These are phyloP conservation scores for Raja brachyura DNA, from an alignment of 2,113 vertebrate species.

Conservation along the genomic window DNA sequence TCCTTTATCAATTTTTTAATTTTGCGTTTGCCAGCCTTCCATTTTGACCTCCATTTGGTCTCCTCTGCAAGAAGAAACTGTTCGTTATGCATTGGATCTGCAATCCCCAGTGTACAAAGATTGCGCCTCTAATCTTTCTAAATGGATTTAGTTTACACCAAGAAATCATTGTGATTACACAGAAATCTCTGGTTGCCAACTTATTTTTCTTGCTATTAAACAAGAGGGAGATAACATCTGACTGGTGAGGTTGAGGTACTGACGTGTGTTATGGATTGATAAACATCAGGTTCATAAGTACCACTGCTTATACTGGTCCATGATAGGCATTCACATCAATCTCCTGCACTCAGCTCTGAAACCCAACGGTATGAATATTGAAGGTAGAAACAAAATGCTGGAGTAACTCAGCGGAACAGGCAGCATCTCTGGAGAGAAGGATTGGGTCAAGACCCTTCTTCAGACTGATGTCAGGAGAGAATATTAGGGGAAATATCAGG, in stretches of 20 bases:
- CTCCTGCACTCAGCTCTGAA: background rate
- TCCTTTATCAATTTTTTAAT: background rate
- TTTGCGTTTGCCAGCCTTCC: background rate
- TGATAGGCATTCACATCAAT: background rate
- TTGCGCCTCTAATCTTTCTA: background rate
- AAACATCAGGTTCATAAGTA: background rate
- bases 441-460: no score
- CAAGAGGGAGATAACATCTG: background rate
- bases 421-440: no score
- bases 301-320: background rate
- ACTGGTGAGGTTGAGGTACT: background rate
- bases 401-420: no score
- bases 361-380: no score
- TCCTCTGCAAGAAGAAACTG: background rate
- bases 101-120: background rate
- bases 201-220: constrained; percentile 2
- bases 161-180: background rate
- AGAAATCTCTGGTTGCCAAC: background rate
- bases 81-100: background rate
- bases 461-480: no score
- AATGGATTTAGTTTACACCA: background rate
- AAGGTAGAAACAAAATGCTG: no score
- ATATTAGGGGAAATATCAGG: no score
- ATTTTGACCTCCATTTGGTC: background rate
- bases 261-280: background rate